Evolutionary conservation across 1,140 invertebrate species (phyloP).

Genomic region (Heliconius himera): DNA sequence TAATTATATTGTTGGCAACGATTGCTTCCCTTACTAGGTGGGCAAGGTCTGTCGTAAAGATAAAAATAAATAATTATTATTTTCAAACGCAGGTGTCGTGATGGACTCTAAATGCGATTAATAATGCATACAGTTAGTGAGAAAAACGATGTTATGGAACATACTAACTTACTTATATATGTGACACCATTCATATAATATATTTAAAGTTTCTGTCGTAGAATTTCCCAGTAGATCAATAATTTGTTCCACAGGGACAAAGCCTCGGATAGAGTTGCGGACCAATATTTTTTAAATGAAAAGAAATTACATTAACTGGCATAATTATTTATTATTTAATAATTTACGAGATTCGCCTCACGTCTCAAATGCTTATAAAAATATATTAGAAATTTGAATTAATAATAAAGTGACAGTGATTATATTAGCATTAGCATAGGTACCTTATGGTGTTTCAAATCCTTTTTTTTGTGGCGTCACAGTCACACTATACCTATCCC

Average conservation of each 20-base stretch:
- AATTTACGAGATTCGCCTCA: too few species aligned
- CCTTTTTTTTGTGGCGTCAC: neutral
- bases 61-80: conserved; percentile 1
- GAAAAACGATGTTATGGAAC: too few species aligned
- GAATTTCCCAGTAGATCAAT: neutral
- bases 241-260: neutral
- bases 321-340: too few species aligned
- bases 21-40: conserved; percentile 7
- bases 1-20: neutral
- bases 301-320: neutral
- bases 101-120: neutral
- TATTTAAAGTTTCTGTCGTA: neutral
- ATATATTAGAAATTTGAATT: too few species aligned
- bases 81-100: neutral
- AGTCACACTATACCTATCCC: neutral
- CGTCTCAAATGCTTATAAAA: too few species aligned
- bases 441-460: neutral
- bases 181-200: neutral
- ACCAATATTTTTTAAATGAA: neutral
- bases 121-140: neutral
- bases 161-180: too few species aligned
- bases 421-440: too few species aligned
- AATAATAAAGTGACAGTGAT: too few species aligned
- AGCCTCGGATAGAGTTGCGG: neutral
- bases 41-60: neutral